Evolutionary conservation across 2,797 vertebrate genomes (phyloP).

Genomic region (Eurystomus glaucurus): DNA sequence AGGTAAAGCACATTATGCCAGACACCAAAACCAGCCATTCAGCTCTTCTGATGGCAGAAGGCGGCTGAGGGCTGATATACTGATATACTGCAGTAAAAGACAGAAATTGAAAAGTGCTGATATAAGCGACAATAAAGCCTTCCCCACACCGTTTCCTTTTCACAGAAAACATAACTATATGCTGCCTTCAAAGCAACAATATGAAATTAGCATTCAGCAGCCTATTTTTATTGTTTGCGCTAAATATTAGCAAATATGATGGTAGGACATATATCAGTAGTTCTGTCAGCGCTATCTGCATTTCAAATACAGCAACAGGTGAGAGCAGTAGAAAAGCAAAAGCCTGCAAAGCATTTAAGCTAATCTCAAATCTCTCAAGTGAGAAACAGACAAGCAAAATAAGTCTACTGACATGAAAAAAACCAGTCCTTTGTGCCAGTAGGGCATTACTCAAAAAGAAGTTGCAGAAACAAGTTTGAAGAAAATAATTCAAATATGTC

Average conservation of each 20-base stretch:
- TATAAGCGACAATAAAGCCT: background rate
- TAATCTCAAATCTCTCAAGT: background rate
- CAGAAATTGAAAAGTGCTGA: background rate
- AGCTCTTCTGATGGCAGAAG: background rate
- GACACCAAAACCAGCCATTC: background rate
- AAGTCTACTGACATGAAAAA: background rate
- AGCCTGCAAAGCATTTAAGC: background rate
- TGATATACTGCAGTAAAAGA: background rate
- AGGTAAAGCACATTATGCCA: background rate
- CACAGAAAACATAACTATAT: background rate
- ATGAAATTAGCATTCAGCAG: background rate
- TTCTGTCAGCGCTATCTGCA: background rate
- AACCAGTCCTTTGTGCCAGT: background rate
- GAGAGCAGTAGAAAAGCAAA: background rate
- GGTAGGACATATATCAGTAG: background rate
- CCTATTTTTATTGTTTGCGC: background rate
- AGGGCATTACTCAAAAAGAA: background rate
- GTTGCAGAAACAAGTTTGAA: background rate
- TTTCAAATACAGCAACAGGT: background rate
- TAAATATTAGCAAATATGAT: rapidly evolving
- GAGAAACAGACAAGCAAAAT: background rate
- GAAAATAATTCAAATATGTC: background rate
- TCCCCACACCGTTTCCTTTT: background rate
- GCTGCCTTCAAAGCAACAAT: background rate
- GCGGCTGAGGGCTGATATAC: background rate